These are phyloP conservation scores for Stegophylla sp. DNA, from an alignment of 2,888 invertebrate species.

Conservation along the genomic window DNA sequence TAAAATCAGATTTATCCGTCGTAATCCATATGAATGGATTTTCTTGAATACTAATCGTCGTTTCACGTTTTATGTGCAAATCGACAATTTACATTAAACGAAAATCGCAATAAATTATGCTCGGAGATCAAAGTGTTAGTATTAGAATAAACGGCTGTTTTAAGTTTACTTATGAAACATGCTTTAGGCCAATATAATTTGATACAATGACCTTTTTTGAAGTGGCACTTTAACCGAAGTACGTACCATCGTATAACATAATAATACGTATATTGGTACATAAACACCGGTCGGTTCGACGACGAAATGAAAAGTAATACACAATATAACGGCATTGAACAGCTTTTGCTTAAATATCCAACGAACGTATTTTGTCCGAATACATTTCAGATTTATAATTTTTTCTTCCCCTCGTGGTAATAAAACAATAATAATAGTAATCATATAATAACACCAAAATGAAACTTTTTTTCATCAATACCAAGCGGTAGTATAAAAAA, in stretches of 20 bases:
- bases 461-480: too few species aligned
- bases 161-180: slow-evolving; percentile 22
- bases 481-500: neutral
- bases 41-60: neutral
- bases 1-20: neutral
- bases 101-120: neutral
- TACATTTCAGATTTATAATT: neutral
- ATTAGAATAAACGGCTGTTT: neutral
- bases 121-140: neutral
- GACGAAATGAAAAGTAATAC: neutral
- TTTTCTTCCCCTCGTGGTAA: neutral
- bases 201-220: slow-evolving; percentile 21
- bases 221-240: slow-evolving; percentile 19
- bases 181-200: slow-evolving; percentile 17
- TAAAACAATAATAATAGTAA: slow-evolving; percentile 12
- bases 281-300: neutral
- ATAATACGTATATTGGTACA: neutral
- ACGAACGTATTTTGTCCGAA: neutral
- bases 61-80: neutral
- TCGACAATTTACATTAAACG: neutral
- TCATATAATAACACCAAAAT: neutral
- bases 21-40: neutral
- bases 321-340: neutral
- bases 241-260: slow-evolving; percentile 5
- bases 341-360: neutral